phyloP scores from a whole-genome alignment of 2,888 invertebrate species.

The Allolobophora icterica region DNA sequence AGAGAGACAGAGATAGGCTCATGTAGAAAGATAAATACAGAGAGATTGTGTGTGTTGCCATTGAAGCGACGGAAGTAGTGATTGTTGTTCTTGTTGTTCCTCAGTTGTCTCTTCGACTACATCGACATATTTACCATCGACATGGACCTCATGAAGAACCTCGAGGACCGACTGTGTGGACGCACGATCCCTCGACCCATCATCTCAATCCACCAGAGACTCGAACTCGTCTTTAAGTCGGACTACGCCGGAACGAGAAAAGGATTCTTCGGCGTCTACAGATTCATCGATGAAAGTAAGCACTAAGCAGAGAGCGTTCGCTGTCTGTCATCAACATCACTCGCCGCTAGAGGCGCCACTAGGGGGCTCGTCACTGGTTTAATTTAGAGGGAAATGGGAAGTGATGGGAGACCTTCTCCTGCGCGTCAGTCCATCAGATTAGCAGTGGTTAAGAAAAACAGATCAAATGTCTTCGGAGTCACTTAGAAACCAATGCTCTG shows the following conservation, averaged over 20 bases:
- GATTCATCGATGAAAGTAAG: slow-evolving; percentile 46
- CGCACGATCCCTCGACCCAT: slow-evolving; percentile 53
- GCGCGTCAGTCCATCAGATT: not conserved
- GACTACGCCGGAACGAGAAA: slow-evolving; percentile 45
- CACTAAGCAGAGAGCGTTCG: not conserved
- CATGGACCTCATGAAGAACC: slow-evolving; percentile 50
- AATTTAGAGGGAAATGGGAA: not conserved
- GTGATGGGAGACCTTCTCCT: not conserved
- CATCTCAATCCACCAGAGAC: slow-evolving; percentile 56
- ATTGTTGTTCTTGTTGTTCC: not conserved
- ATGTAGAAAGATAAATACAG: no score
- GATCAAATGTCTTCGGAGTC: not conserved
- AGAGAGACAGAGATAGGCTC: no score
- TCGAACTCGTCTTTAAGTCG: slow-evolving; percentile 58
- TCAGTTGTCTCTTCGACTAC: slow-evolving; percentile 61
- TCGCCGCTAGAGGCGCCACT: not conserved
- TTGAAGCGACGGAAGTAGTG: not conserved
- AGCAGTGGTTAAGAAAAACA: not conserved
- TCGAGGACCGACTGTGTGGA: slow-evolving; percentile 58
- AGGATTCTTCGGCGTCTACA: slow-evolving; percentile 43
- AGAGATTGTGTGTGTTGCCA: not conserved
- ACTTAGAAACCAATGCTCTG: not conserved
- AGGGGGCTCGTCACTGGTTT: not conserved
- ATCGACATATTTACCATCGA: slow-evolving; percentile 59
- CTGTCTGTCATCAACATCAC: not conserved